Evolutionary conservation across 2,113 vertebrate species (phyloP), one percentile per base, ranked within the genome.

Genomic region (human (Homo sapiens)): DNA sequence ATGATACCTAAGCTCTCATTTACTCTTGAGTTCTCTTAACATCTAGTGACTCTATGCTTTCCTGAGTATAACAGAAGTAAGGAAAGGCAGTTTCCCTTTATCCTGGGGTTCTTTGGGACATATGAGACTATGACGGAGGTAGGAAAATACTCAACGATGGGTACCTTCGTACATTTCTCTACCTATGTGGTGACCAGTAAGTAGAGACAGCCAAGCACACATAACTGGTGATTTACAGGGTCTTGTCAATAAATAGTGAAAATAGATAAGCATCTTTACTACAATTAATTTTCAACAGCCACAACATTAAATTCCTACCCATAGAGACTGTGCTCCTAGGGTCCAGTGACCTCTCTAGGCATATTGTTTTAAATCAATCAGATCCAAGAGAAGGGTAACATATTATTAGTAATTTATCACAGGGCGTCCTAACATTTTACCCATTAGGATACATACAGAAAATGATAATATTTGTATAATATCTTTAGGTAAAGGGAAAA

Each of bases 401-500:
- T 27, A 38, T 72, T 66, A 79, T 70, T 91, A 89, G 20, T n/a
- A 72, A 88, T 73, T 90, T 90, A 40, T 80, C 66, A 78, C 2
- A 43, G 16, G 43, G 7, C 55, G 91, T 57, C 20, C 22, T 80
- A 94, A 87, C 14, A 22, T 87, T 87, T 94, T 50, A 12, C 48
- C 59, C 43, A 61, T 73, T 57, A 23, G 76, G 50, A 52, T 57
- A 1, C 23, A 91, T 38, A 57, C 22, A 43, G 17, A 75, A 40
- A 45, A 40, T 82, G 57, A 70, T 52, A 70, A n/a, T 78, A 59
- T 96, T 30, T 40, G 5, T 81, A 30, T 0, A n/a, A 6, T 23
- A 5, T 35, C 18, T 73, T 66, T 94, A 91, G 6, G 23, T 27
- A 64, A 43, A 72, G 17, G n/a, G 43, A 50, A 92, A 87, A 3